Evolutionary conservation across 1,140 invertebrate genomes (phyloP), one percentile per base, ranked within the genome.

Genomic region (Brachionus rubens): DNA sequence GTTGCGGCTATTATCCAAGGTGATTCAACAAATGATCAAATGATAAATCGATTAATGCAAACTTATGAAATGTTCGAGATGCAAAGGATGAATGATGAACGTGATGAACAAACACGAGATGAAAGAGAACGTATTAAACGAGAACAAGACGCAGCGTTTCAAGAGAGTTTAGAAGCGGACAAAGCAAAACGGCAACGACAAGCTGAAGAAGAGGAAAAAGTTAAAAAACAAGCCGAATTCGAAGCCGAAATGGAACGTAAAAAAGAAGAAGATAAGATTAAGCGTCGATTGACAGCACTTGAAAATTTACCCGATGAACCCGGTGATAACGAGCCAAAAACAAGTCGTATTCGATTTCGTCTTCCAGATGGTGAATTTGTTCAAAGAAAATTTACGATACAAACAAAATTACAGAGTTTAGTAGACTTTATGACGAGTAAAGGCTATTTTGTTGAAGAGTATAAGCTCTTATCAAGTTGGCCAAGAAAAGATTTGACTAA

Each of bases 61-160:
- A 26, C 50, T 16, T 72, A 48, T 48, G 68, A 72, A 72, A 72
- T 72, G 68, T 72, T 72, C 12, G 68, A 72, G 33, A 72, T 72
- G 68, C 68, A 72, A 36, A 16, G 68, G 26, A 41, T 72, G 9
- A 50, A 28, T 4, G 68, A 72, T 52, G 46, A 72, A 24, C 43
- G 50, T 0, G 68, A 72, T 33, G 68, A 72, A 86, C 87, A 91
- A 77, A 92, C 95, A 83, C 84, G 94, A 78, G 90, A 91, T 77
- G 91, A 91, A 2, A 86, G 94, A 78, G 92, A 96, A 84, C 87
- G 87, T 79, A 92, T 96, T 12, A 94, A 94, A 83, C 88, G 89
- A 78, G 93, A 96, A 84, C 94, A 98, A 86, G 93, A 98, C 86
- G 88, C 89, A 83, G 94, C 94, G 0, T 97, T 95, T 86, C 88